Conservation (phyloP, 2,888 invertebrate genomes). For the Rutpela maculata region DNA sequence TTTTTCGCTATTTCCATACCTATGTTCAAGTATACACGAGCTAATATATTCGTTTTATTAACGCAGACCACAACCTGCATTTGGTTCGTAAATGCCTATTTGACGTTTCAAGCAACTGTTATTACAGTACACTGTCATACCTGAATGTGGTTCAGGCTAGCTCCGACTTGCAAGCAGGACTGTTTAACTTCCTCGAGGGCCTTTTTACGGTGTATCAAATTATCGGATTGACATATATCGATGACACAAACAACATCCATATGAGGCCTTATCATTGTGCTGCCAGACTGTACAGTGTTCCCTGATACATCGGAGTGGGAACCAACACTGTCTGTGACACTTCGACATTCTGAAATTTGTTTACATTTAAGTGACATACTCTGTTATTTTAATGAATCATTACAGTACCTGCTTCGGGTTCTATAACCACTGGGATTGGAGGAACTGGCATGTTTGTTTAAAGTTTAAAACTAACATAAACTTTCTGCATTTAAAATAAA, state of each 20-base stretch:
- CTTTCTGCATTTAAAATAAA: constrained; percentile 50
- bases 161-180: constrained; percentile 86
- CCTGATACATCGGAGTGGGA: constrained; percentile 80
- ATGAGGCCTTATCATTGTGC: constrained; percentile 76
- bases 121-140: constrained; percentile 73
- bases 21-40: no score
- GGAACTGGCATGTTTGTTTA: constrained; percentile 65
- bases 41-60: no score
- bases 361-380: constrained; percentile 48
- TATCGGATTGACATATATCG: constrained; percentile 83
- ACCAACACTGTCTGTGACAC: constrained; percentile 78
- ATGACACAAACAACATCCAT: constrained; percentile 95
- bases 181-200: constrained; percentile 90
- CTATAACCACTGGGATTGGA: constrained; percentile 64
- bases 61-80: no score
- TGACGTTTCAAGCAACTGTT: not conserved
- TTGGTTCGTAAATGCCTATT: no score
- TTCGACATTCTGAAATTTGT: constrained; percentile 70
- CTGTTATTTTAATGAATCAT: constrained; percentile 62
- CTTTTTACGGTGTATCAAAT: constrained; percentile 84
- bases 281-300: constrained; percentile 72
- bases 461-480: constrained; percentile 45
- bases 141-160: constrained; percentile 89
- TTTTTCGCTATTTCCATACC: no score
- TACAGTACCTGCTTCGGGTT: constrained; percentile 67